phyloP scores from a whole-genome alignment of 1,140 invertebrate species.

The Magallana angulata region DNA sequence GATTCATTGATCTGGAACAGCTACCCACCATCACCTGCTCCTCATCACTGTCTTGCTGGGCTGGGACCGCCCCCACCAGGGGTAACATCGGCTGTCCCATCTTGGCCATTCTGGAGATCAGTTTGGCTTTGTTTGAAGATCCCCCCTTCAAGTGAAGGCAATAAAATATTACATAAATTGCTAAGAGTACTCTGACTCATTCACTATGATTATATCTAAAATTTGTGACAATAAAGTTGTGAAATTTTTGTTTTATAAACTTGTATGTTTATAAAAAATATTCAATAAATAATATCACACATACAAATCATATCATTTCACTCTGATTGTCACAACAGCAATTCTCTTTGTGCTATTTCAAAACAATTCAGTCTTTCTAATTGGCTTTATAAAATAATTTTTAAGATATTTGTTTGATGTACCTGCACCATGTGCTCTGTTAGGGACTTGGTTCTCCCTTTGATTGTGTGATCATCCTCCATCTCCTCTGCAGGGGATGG shows the following conservation, averaged over 20 bases:
- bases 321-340: no score
- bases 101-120: conserved; percentile 80
- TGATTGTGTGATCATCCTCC: conserved; percentile 67
- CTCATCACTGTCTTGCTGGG: conserved; percentile 66
- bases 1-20: no score
- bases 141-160: background rate
- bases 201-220: no score
- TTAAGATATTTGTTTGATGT: background rate
- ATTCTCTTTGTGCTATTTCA: no score
- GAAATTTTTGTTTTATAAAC: no score
- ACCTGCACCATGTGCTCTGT: conserved; percentile 73
- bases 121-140: conserved; percentile 77
- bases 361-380: no score
- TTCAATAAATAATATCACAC: no score
- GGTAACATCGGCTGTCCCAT: conserved; percentile 80
- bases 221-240: no score
- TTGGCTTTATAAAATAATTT: no score
- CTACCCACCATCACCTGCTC: conserved; percentile 47
- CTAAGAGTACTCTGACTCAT: background rate
- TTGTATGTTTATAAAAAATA: no score
- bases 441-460: conserved; percentile 73
- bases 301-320: no score
- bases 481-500: conserved; percentile 57
- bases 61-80: conserved; percentile 65
- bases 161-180: background rate